phyloP scores from a whole-genome alignment of 2,797 vertebrate species.

The Cetoscarus ocellatus region DNA sequence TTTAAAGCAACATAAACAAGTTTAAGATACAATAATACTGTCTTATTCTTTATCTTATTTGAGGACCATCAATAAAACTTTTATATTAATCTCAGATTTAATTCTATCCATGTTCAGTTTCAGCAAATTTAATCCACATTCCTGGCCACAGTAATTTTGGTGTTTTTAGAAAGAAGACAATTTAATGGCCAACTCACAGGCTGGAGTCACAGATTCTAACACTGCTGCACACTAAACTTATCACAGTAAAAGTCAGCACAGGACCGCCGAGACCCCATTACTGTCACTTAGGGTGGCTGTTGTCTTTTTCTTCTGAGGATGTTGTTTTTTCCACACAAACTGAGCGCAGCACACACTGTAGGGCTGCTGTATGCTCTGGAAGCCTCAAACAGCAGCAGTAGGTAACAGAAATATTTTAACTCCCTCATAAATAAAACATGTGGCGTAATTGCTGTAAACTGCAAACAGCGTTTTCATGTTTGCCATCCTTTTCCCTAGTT shows the following conservation, averaged over 20 bases:
- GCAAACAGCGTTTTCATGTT: conserved; percentile 30
- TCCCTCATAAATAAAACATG: conserved; percentile 48
- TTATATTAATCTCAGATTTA: too few species aligned
- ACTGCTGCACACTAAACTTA: not conserved
- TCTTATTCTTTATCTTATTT: too few species aligned
- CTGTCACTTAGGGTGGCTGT: not conserved
- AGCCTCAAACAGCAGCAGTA: conserved; percentile 23
- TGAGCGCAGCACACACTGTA: not conserved
- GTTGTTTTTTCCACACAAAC: conserved; percentile 14
- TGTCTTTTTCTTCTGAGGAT: conserved; percentile 4
- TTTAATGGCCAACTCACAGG: not conserved
- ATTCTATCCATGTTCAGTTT: too few species aligned
- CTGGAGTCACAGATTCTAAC: not conserved
- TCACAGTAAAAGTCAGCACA: not conserved
- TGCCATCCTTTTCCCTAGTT: conserved; percentile 23
- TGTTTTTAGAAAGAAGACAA: too few species aligned
- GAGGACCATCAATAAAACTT: too few species aligned
- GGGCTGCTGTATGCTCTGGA: conserved; percentile 1
- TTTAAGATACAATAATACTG: too few species aligned
- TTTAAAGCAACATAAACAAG: too few species aligned
- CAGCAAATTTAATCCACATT: too few species aligned
- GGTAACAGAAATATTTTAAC: conserved; percentile 17
- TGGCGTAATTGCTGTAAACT: conserved; percentile 27
- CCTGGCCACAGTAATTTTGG: too few species aligned
- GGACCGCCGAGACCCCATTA: conserved; percentile 5